Conservation (phyloP, 2,888 invertebrate genomes). For the Conistra vaccinii region DNA sequence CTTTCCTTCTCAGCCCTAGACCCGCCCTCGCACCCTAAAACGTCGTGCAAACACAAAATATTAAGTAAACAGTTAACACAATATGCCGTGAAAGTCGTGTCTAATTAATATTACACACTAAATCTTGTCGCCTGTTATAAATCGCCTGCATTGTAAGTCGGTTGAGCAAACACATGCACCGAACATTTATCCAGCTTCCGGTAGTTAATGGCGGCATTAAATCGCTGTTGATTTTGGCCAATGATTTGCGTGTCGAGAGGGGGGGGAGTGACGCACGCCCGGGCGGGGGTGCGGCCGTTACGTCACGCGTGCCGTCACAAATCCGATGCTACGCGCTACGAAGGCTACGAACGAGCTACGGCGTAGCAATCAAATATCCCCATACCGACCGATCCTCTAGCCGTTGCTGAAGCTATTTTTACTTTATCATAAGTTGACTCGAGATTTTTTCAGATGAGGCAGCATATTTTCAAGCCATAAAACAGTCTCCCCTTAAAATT, state of each 20-base stretch:
- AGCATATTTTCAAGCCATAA: slow-evolving; percentile 53
- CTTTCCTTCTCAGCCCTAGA: slow-evolving; percentile 36
- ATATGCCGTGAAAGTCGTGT: slow-evolving; percentile 29
- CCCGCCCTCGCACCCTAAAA: slow-evolving; percentile 21
- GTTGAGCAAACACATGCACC: slow-evolving; percentile 57
- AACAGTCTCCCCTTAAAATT: slow-evolving; percentile 51
- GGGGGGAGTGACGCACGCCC: slow-evolving; percentile 75
- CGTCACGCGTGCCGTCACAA: slow-evolving; percentile 84
- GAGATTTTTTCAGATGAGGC: slow-evolving; percentile 46
- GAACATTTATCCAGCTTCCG: slow-evolving; percentile 68
- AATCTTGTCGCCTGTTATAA: slow-evolving; percentile 41
- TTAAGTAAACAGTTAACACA: slow-evolving; percentile 52
- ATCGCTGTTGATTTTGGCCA: slow-evolving; percentile 83
- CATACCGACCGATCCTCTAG: slow-evolving; percentile 40
- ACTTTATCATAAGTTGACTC: slow-evolving; percentile 47
- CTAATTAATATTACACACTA: slow-evolving; percentile 53
- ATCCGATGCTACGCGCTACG: slow-evolving; percentile 70
- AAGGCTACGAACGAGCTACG: slow-evolving; percentile 56
- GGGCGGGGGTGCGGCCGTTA: slow-evolving; percentile 81
- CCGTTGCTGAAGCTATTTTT: slow-evolving; percentile 59
- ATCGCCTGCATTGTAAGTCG: slow-evolving; percentile 56
- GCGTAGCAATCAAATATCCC: slow-evolving; percentile 65
- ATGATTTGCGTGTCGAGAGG: slow-evolving; percentile 79
- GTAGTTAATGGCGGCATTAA: slow-evolving; percentile 69
- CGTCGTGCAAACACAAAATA: slow-evolving; percentile 45